Base-by-base conservation (phyloP, 2,113 vertebrate genomes). In the Elgaria multicarinata region DNA sequence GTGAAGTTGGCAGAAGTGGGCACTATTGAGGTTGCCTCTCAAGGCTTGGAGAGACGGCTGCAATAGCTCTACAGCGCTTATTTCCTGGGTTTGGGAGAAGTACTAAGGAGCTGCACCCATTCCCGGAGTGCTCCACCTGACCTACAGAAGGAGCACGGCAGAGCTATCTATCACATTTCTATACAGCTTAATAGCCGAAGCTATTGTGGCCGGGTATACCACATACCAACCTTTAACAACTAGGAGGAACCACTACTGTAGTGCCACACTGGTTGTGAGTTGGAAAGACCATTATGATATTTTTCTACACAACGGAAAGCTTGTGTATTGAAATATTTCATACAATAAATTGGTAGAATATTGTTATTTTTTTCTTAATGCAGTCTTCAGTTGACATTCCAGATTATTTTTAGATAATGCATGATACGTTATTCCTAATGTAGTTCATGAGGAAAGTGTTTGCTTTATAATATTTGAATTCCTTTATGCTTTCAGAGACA, bases 401-500 rank as follows among this genome's bases (percentile, higher is more conserved):
- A 50, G 42, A 26, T 66, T 50, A 33, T 77, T 58, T 2, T 66
- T n/a, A 12, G 31, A n/a, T 36, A n/a, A 74, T 58, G 22, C 22
- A n/a, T 66, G 26, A 31, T 66, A 3, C 28, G 7, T 53, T 53
- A 31, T 55, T 36, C 33, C 28, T 42, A 42, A 76, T 42, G 13
- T 4, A 22, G 1, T 44, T 71, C 33, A 42, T 79, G 46, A 44
- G 20, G 42, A 58, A 79, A 55, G n/a, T 53, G 10, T 50, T 84
- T 91, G 46, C 86, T 79, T 3, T 81, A 76, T 94, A 91, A 95
- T 91, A 50, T 69, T 84, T 89, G 87, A 81, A 89, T 94, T 93
- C 92, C 74, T 92, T 44, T 91, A 67, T 93, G 0, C 95, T 97
- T 97, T 91, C 97, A 96, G 96, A 97, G 96, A 72, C 97, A 98